A percentile compares a stretch with the other conserved stretches of the same genome.
These are phyloP conservation scores for Cichladusa arquata DNA, from an alignment of 2,113 vertebrate genomes.

Conservation along the genomic window DNA sequence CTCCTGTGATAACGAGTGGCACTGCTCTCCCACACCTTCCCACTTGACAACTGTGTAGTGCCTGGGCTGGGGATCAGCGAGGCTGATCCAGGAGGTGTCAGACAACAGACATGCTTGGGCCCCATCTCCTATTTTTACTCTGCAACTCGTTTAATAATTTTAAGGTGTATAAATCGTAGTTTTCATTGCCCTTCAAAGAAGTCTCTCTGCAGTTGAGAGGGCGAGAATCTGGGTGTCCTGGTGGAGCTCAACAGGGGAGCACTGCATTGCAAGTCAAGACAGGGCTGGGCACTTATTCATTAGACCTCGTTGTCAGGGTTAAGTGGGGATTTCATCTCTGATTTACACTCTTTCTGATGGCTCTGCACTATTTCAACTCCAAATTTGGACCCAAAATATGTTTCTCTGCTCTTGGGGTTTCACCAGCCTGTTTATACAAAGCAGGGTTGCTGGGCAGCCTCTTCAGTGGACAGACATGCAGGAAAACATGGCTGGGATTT, in stretches of 20 bases:
- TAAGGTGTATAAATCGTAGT: background rate
- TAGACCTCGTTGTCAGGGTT: background rate
- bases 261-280: background rate
- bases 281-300: background rate
- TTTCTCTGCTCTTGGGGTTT: background rate
- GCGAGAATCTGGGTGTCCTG: accelerated
- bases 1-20: background rate
- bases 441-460: background rate
- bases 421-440: background rate
- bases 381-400: background rate
- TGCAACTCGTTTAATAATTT: background rate
- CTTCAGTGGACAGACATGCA: background rate
- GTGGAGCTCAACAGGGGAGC: background rate
- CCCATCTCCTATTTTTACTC: background rate
- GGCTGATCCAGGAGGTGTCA: background rate
- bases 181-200: background rate
- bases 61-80: background rate
- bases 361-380: background rate
- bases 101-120: background rate
- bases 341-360: conserved; percentile 10
- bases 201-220: background rate
- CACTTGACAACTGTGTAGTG: background rate
- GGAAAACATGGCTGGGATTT: background rate
- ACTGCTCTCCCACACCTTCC: background rate
- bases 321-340: conserved; percentile 7